phyloP scores from a whole-genome alignment of 2,888 invertebrate genomes.

The Alloplasta piceator region DNA sequence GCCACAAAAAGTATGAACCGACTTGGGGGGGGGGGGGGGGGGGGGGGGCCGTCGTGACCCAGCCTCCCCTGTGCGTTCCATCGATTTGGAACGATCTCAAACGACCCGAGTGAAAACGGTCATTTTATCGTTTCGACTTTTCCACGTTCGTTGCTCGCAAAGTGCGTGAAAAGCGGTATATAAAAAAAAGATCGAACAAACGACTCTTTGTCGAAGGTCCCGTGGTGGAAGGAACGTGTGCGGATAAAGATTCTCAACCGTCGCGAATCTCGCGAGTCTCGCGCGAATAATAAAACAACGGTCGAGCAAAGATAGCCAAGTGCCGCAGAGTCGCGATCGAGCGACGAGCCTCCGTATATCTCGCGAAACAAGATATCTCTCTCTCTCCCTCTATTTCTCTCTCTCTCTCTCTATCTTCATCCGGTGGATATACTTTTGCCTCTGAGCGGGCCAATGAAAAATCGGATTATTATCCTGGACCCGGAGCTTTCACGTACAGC shows the following conservation, averaged over 20 bases:
- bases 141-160: constrained; percentile 17
- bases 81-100: not conserved
- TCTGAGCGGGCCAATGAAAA: constrained; percentile 58
- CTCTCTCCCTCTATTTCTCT: constrained; percentile 23
- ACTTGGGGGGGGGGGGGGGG: no score
- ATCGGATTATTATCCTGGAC: constrained; percentile 64
- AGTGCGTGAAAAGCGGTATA: constrained; percentile 29
- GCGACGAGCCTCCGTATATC: constrained; percentile 53
- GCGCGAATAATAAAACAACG: constrained; percentile 41
- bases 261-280: constrained; percentile 37
- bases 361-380: constrained; percentile 50
- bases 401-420: constrained; percentile 34
- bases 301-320: constrained; percentile 33
- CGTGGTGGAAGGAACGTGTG: no score
- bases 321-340: constrained; percentile 18
- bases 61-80: not conserved
- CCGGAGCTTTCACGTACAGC: constrained; percentile 55
- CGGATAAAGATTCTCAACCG: constrained; percentile 44
- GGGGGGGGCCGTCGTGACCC: no score
- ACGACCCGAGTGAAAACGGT: constrained; percentile 1
- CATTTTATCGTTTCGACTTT: constrained; percentile 40
- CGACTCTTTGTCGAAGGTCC: no score
- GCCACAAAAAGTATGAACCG: no score
- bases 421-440: constrained; percentile 37
- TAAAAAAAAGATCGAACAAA: constrained; percentile 14